Evolutionary conservation across 2,888 invertebrate genomes (phyloP), one percentile per base, ranked within the genome.

Genomic region (Notodonta dromedarius): DNA sequence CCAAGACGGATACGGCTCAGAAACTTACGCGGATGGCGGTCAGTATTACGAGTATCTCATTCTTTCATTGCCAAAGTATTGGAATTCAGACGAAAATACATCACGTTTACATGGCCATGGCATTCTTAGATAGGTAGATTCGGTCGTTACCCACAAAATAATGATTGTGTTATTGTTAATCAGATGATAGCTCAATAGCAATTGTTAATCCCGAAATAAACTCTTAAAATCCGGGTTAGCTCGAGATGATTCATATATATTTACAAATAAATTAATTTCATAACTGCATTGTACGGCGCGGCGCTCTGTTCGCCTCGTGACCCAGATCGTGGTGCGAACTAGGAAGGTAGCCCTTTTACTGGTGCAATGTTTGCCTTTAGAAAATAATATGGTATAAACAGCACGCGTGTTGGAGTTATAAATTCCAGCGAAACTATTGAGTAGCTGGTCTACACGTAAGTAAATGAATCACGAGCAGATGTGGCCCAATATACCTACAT

Each of bases 21-120:
- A 99, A 94, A 99, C 99, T 66, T 99, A 99, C 90, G 99, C 99
- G 65, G 99, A 99, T 94, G 98, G 99, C 91, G 99, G 99, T 99
- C 91, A 96, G 96, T 94, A 79, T 78, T 74, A n/a, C n/a, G n/a
- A n/a, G n/a, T n/a, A 76, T 78, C 76, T 76, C 60, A 79, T 80
- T 76, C 77, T 80, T 80, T 82, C 84, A 84, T 81, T 86, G 86
- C 85, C 84, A 86, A 83, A 84, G 80, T 83, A 81, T 85, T 83
- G 79, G 79, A 84, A 87, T 84, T 75, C 80, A 77, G 83, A 88
- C 85, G 80, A 86, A 88, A 89, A 89, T 88, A 89, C 80, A 65
- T 83, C 79, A 79, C 80, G 80, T 87, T 85, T 81, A 85, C 85
- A 83, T 78, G 86, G 78, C 87, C 89, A 77, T 88, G 86, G 83